Base-by-base conservation (phyloP, 2,113 vertebrate species). In the Ctenomys sociabilis region DNA sequence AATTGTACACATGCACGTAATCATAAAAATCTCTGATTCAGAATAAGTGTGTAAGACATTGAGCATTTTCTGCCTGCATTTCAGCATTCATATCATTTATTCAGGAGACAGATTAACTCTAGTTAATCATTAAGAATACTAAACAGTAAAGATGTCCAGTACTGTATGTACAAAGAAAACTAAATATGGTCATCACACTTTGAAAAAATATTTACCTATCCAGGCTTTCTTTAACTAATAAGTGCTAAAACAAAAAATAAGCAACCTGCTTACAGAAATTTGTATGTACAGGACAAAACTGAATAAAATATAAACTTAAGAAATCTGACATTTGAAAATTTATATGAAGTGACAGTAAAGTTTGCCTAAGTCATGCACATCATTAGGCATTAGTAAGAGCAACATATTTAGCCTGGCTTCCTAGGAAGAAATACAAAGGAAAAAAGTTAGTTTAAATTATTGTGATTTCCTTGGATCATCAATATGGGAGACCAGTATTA, bases 391-490 rank as follows among this genome's bases (percentile, higher is more conserved):
- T 94, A 81, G 19, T 12, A 88, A 81, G 17, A 13, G 13, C 59
- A 63, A 72, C 12, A 49, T 14, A 52, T 40, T 24, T 75, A 54
- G 4, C 19, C 28, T 35, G n/a, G 13, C 5, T 91, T 90, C 40
- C 63, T 80, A 85, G 4, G 84, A 73, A 90, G 14, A 68, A 89
- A 72, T 59, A 1, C 1, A n/a, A 87, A 80, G 5, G 5, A 63
- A 90, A 72, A 70, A 63, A 43, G 14, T 66, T 70, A 70, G 12
- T 49, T 87, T 92, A 40, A 88, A 86, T 81, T 75, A 17, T 92
- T 10, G 57, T 63, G 28, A 57, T 73, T 90, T 90, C 40, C 40
- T 77, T 88, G 28, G 54, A 72, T 85, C 81, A 72, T 9, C 19
- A 83, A 61, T 1, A 82, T 72, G 1, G 0, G 13, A 91, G 52